These are phyloP conservation scores for Babyrousa celebensis DNA, from an alignment of 2,797 vertebrate genomes.

Conservation along the genomic window DNA sequence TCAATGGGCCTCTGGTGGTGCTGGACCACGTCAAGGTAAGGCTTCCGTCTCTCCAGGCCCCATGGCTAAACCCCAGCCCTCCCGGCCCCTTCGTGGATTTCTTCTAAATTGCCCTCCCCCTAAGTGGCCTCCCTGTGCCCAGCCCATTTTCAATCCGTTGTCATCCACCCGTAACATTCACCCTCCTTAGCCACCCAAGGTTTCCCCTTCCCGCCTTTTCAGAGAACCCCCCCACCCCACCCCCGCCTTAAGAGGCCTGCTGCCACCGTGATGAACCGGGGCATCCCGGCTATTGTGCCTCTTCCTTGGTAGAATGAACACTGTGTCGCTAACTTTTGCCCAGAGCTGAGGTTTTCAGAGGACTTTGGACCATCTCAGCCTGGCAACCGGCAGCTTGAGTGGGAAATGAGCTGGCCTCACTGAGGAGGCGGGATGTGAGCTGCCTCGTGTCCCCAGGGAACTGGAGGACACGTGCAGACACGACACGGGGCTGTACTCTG, in stretches of 20 bases:
- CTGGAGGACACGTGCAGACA: not conserved
- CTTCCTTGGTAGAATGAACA: not conserved
- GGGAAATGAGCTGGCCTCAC: not conserved
- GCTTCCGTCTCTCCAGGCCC: not conserved
- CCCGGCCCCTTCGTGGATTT: not conserved
- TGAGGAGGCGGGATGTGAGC: not conserved
- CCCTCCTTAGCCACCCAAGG: not conserved
- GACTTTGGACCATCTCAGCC: not conserved
- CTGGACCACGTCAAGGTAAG: slow-evolving; percentile 93
- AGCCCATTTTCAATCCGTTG: not conserved
- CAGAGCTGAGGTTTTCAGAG: not conserved
- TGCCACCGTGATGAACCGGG: not conserved
- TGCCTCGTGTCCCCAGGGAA: not conserved
- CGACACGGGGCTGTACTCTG: not conserved
- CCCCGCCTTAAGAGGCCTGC: not conserved
- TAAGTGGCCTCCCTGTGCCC: not conserved
- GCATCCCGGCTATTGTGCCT: rapidly evolving
- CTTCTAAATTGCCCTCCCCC: not conserved
- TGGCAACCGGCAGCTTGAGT: not conserved
- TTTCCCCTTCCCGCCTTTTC: not conserved
- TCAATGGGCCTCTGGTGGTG: slow-evolving; percentile 92
- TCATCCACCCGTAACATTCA: too few relatives aligned
- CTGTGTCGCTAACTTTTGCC: not conserved
- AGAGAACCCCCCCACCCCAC: not conserved
- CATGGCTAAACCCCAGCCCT: not conserved